These are phyloP conservation scores for Delphinus delphis DNA, from an alignment of 2,113 vertebrate genomes.

Conservation along the genomic window DNA sequence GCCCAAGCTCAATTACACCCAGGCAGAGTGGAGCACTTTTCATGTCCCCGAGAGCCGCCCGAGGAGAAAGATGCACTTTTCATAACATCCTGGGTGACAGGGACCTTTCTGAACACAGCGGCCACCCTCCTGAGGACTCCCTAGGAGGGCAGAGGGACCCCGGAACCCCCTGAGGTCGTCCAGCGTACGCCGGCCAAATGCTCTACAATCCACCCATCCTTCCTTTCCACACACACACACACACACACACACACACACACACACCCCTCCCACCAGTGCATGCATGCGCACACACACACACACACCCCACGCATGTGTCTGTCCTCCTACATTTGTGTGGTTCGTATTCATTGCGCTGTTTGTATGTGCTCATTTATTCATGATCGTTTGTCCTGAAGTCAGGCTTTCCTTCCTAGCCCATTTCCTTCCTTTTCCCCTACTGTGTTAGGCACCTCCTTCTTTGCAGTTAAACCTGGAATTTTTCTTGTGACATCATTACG, in stretches of 20 bases:
- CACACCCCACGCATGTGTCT: rapidly evolving
- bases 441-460: not conserved
- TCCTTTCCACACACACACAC: not conserved
- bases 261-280: not conserved
- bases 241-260: not conserved
- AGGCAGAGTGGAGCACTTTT: slow-evolving; percentile 69
- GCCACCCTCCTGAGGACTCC: not conserved
- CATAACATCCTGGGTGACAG: not conserved
- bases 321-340: rapidly evolving
- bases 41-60: slow-evolving; percentile 68
- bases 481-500: not conserved
- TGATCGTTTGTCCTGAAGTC: not conserved
- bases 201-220: not conserved
- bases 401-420: not conserved
- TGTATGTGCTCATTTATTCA: rapidly evolving
- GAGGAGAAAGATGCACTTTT: slow-evolving; percentile 65
- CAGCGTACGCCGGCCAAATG: not conserved
- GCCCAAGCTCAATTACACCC: slow-evolving; percentile 78
- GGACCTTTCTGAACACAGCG: slow-evolving; percentile 29
- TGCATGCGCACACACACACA: not conserved
- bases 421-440: not conserved
- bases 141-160: not conserved
- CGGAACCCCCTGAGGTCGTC: not conserved
- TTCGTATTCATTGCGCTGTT: no score
- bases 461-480: not conserved